Conservation (phyloP, 92 coral and sea anemone species). For the Heliopora coerulea region DNA sequence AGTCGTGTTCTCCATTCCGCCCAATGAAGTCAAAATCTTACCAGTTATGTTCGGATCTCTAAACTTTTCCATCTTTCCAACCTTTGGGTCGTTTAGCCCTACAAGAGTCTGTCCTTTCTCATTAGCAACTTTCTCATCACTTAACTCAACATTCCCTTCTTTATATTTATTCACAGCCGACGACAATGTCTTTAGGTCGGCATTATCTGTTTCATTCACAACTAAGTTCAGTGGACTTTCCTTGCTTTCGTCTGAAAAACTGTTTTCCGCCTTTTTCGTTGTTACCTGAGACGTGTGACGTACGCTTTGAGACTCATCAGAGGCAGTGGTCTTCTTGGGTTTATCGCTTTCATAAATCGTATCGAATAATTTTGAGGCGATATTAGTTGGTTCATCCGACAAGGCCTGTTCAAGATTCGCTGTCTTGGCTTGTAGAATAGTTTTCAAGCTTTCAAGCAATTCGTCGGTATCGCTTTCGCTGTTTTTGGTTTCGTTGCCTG, state of each 20-base stretch:
- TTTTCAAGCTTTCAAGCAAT: constrained; percentile 15
- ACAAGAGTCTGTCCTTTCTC: background rate
- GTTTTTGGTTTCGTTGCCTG: background rate
- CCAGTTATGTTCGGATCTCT: background rate
- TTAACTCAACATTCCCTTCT: background rate
- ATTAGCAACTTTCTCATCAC: background rate
- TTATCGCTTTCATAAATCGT: constrained; percentile 6
- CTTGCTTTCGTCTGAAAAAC: background rate
- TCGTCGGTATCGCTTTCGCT: background rate
- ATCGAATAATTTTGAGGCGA: constrained; percentile 32
- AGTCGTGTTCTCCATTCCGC: no score
- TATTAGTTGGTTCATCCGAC: background rate
- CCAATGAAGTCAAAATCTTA: background rate
- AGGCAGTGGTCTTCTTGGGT: background rate
- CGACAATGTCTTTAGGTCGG: background rate
- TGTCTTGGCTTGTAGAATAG: constrained; percentile 10
- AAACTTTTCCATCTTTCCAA: background rate
- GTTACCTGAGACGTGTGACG: background rate
- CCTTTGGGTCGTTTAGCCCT: background rate
- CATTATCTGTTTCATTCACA: background rate
- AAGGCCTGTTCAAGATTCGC: constrained; percentile 19
- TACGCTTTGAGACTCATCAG: background rate
- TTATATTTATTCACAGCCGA: background rate
- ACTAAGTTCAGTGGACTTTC: background rate
- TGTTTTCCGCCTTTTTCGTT: background rate